Conservation (phyloP, 2,888 invertebrate species). For the Bhutanitis thaidina region DNA sequence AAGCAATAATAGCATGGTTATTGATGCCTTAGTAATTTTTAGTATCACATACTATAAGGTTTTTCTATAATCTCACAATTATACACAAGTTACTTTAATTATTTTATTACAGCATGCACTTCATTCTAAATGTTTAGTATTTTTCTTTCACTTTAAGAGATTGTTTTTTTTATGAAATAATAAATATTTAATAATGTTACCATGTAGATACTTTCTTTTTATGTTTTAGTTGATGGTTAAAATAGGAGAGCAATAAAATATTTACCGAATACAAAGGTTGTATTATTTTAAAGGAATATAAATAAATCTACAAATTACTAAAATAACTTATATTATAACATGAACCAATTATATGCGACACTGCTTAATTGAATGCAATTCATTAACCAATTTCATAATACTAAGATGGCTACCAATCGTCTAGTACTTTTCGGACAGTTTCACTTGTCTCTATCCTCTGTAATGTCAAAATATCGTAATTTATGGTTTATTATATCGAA, state of each 20-base stretch:
- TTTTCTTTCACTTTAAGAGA: too few relatives aligned
- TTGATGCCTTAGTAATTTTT: constrained; percentile 12
- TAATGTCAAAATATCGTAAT: too few relatives aligned
- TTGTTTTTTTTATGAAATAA: not conserved
- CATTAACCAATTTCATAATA: not conserved
- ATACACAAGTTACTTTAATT: too few relatives aligned
- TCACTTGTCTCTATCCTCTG: too few relatives aligned
- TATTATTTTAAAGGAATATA: constrained; percentile 11
- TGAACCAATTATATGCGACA: constrained; percentile 11
- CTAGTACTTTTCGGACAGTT: too few relatives aligned
- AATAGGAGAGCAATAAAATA: constrained; percentile 13
- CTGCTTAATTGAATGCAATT: constrained; percentile 21
- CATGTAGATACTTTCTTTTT: not conserved
- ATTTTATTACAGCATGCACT: not conserved
- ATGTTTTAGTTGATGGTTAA: not conserved
- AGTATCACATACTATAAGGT: constrained; percentile 4
- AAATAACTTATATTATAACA: constrained; percentile 25
- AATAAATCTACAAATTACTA: constrained; percentile 40
- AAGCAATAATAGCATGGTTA: constrained; percentile 16
- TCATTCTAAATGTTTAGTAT: not conserved
- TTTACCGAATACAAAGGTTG: not conserved
- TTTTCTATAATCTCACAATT: not conserved
- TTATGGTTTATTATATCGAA: too few relatives aligned
- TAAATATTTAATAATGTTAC: constrained; percentile 5
- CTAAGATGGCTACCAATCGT: not conserved